phyloP scores from a whole-genome alignment of 1,140 invertebrate species.

The Contarinia nasturtii region DNA sequence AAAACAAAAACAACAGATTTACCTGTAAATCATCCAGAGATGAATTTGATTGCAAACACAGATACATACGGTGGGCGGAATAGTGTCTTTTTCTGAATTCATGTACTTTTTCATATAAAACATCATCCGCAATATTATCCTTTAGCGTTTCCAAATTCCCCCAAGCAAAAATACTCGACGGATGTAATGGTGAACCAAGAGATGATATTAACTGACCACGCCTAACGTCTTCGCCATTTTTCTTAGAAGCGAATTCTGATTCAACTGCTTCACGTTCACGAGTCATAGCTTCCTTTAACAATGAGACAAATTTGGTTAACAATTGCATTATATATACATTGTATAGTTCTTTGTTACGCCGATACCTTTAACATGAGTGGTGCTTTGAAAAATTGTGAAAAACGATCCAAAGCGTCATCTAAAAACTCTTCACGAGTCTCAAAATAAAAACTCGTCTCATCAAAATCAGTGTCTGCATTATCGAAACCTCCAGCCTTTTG shows the following conservation, averaged over 20 bases:
- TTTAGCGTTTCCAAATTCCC: slow-evolving; percentile 64
- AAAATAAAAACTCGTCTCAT: slow-evolving; percentile 74
- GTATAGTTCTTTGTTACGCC: no score
- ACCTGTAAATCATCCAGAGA: slow-evolving; percentile 54
- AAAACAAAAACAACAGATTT: background rate
- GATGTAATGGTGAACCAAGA: slow-evolving; percentile 44
- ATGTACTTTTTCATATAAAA: slow-evolving; percentile 43
- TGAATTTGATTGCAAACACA: slow-evolving; percentile 63
- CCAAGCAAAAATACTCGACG: slow-evolving; percentile 65
- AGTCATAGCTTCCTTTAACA: slow-evolving; percentile 67
- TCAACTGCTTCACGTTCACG: slow-evolving; percentile 84
- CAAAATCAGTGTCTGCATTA: slow-evolving; percentile 70
- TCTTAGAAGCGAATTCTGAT: slow-evolving; percentile 35
- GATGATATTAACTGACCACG: slow-evolving; percentile 49
- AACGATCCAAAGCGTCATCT: slow-evolving; percentile 55
- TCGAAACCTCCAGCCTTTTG: slow-evolving; percentile 59
- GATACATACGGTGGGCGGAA: slow-evolving; percentile 72
- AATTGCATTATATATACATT: no score
- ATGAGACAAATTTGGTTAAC: no score
- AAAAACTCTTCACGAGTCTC: slow-evolving; percentile 65
- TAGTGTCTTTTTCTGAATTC: slow-evolving; percentile 70
- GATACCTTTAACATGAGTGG: slow-evolving; percentile 78
- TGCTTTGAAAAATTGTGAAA: slow-evolving; percentile 76
- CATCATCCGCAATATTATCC: slow-evolving; percentile 41
- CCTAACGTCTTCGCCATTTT: slow-evolving; percentile 16